These are phyloP conservation scores for Zele albiditarsus DNA, from an alignment of 2,888 invertebrate species.

Conservation along the genomic window DNA sequence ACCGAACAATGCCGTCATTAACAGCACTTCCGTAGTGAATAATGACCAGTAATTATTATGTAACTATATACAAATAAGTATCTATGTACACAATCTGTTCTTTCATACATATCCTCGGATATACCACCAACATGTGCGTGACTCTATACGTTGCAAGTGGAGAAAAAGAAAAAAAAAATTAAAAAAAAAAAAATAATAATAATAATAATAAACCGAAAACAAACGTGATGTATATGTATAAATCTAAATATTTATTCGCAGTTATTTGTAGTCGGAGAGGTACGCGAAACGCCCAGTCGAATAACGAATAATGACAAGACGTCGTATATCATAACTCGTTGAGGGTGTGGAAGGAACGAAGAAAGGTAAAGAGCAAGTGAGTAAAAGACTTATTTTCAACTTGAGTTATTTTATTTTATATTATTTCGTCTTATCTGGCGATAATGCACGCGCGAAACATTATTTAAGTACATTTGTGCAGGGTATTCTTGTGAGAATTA, in stretches of 20 bases:
- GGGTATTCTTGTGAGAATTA: background rate
- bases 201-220: background rate
- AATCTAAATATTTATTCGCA: background rate
- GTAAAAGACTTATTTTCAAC: slow-evolving; percentile 5
- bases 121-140: slow-evolving; percentile 28
- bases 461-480: slow-evolving; percentile 9
- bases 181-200: too few relatives aligned
- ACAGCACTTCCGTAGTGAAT: slow-evolving; percentile 5
- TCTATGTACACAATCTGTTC: background rate
- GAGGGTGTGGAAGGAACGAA: background rate
- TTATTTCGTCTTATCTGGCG: background rate
- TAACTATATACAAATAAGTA: background rate
- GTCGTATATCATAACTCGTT: background rate
- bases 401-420: background rate
- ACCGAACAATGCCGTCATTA: slow-evolving; percentile 10
- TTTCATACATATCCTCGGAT: slow-evolving; percentile 19
- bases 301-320: slow-evolving; percentile 13
- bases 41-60: background rate
- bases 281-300: slow-evolving; percentile 8
- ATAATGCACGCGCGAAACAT: slow-evolving; percentile 14
- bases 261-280: background rate
- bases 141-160: slow-evolving; percentile 19
- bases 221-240: background rate
- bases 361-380: background rate
- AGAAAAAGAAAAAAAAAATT: background rate